Evolutionary conservation across 2,797 vertebrate genomes (phyloP), one percentile per base, ranked within the genome.

Genomic region (Cuniculus paca): DNA sequence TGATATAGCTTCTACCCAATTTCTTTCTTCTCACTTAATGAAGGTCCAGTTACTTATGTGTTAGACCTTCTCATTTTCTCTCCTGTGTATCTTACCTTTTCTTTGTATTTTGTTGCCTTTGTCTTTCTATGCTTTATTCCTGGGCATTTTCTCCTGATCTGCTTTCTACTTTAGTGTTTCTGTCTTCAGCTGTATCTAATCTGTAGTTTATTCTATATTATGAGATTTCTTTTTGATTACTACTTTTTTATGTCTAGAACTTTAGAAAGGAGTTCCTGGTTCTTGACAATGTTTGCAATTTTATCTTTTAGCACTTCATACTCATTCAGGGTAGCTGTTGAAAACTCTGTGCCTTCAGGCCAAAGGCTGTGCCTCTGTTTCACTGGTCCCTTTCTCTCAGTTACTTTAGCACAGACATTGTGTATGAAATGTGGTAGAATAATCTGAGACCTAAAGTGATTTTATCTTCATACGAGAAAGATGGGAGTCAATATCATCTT

Each of bases 171-270:
- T 92, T 85, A 48, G 39, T 1, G 19, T 92, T 78, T 93, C 54
- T 88, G 48, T 95, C 39, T 90, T 95, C 31, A 95, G 3, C 48
- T 94, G 9, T 85, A 39, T 75, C 58, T 94, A 68, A 34, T 88
- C 54, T 56, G 16, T 81, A n/a, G 28, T 72, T 86, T 77, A 85
- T 45, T 9, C 52, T 91, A 39, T 56, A 45, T 52, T 58, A 13
- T 86, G 39, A 83, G 12, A 60, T 90, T 48, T 93, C 77, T 75
- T 92, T 93, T 84, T 93, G 77, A 72, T 78, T 60, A 13, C 20
- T 94, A 26, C 4, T n/a, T 90, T 92, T 90, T 6, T 24, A 89
- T 82, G 84, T 91, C 58, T 85, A 81, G 17, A 72, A 61, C 52
- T 91, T 93, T 81, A 54, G 36, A 88, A 92, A 96, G 45, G 50